Percentiles rank a stretch among this genome's conserved stretches.
Conservation (phyloP, 1,140 invertebrate species). For the Zaprionus davidi region DNA sequence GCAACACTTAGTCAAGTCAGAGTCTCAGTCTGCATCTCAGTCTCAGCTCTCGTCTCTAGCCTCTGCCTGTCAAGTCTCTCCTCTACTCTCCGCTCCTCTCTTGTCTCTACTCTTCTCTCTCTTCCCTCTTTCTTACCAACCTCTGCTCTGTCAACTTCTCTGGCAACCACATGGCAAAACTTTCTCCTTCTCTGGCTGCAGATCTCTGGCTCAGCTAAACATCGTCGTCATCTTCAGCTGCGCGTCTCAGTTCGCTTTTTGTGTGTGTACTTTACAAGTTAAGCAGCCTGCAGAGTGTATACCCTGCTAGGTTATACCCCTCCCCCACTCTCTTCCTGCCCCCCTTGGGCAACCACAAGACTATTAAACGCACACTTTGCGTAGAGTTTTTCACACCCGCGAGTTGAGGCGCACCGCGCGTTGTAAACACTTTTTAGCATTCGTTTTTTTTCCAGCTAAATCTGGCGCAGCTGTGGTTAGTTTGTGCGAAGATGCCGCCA, state of each 20-base stretch:
- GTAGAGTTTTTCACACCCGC: slow-evolving; percentile 70
- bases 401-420: slow-evolving; percentile 12
- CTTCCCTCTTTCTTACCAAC: not conserved
- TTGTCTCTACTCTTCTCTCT: not conserved
- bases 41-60: slow-evolving; percentile 26
- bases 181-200: slow-evolving; percentile 50
- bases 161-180: slow-evolving; percentile 57
- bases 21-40: slow-evolving; percentile 7
- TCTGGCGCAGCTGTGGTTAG: slow-evolving; percentile 72
- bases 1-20: slow-evolving; percentile 7
- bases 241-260: slow-evolving; percentile 14
- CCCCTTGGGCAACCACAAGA: slow-evolving; percentile 47
- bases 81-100: not conserved
- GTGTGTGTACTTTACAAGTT: slow-evolving; percentile 70
- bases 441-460: slow-evolving; percentile 31
- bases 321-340: not conserved
- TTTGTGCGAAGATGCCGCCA: slow-evolving; percentile 17
- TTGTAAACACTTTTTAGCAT: slow-evolving; percentile 39
- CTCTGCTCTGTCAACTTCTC: slow-evolving; percentile 4
- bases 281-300: slow-evolving; percentile 50
- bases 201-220: slow-evolving; percentile 39
- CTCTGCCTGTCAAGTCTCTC: too few species aligned
- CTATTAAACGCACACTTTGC: slow-evolving; percentile 79
- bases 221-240: slow-evolving; percentile 60
- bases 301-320: slow-evolving; percentile 6